Evolutionary conservation across 2,797 vertebrate species (phyloP).

Genomic region (Loriculus beryllinus): DNA sequence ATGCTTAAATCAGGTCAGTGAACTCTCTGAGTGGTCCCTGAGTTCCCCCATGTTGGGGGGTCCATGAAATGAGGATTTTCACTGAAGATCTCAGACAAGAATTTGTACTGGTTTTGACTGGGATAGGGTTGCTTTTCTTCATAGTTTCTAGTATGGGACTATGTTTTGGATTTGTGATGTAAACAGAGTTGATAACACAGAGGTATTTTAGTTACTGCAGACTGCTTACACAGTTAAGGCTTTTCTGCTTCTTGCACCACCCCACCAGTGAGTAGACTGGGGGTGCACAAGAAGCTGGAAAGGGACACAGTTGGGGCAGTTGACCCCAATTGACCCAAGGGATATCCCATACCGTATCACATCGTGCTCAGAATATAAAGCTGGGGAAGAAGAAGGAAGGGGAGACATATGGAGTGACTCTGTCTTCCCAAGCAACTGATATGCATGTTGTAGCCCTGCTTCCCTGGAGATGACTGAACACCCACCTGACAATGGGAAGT

Average conservation of each 20-base stretch:
- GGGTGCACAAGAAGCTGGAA: neutral
- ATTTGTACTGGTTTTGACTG: neutral
- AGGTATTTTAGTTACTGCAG: neutral
- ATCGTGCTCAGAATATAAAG: neutral
- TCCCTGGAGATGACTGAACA: neutral
- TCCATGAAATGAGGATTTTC: neutral
- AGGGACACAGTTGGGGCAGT: neutral
- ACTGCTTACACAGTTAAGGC: neutral
- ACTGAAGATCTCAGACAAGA: neutral
- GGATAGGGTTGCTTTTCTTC: neutral
- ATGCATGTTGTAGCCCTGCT: neutral
- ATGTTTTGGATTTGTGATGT: neutral
- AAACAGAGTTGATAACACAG: neutral
- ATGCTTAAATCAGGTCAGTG: neutral
- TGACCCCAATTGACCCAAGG: accelerated
- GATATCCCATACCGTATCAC: neutral
- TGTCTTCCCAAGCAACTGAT: neutral
- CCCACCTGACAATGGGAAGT: neutral
- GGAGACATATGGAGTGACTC: no score
- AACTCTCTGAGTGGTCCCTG: neutral
- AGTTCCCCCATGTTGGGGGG: accelerated
- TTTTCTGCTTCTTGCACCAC: neutral
- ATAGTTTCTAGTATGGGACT: neutral
- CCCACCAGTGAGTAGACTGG: neutral
- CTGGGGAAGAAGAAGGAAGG: neutral